These are phyloP conservation scores for Heterocephalus glaber DNA, from an alignment of 2,113 vertebrate species.

Conservation along the genomic window DNA sequence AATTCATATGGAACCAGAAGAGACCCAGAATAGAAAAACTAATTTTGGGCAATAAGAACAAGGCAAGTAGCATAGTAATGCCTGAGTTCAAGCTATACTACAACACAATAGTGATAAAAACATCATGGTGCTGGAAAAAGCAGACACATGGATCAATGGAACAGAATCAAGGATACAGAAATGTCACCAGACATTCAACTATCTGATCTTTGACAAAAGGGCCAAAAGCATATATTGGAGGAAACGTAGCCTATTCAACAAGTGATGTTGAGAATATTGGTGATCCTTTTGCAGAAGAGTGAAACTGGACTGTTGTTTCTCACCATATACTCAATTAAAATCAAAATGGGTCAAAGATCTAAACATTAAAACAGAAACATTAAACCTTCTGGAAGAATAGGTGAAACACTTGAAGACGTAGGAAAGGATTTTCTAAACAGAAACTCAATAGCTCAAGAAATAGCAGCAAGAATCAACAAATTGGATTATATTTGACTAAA, in stretches of 20 bases:
- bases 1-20: background rate
- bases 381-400: background rate
- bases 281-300: background rate
- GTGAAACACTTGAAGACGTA: background rate
- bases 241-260: background rate
- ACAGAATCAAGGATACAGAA: background rate
- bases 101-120: background rate
- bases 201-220: background rate
- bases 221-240: background rate
- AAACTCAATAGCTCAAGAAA: background rate
- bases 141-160: background rate
- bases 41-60: background rate
- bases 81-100: background rate
- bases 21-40: background rate
- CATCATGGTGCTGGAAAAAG: background rate
- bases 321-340: background rate
- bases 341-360: background rate
- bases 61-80: background rate
- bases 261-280: background rate
- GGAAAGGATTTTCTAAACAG: background rate
- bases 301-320: background rate
- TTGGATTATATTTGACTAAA: background rate
- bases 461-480: background rate
- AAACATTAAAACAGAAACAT: background rate
- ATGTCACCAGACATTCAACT: background rate